Conservation (phyloP, 2,888 invertebrate species). For the Prostheceraeus crozeri region DNA sequence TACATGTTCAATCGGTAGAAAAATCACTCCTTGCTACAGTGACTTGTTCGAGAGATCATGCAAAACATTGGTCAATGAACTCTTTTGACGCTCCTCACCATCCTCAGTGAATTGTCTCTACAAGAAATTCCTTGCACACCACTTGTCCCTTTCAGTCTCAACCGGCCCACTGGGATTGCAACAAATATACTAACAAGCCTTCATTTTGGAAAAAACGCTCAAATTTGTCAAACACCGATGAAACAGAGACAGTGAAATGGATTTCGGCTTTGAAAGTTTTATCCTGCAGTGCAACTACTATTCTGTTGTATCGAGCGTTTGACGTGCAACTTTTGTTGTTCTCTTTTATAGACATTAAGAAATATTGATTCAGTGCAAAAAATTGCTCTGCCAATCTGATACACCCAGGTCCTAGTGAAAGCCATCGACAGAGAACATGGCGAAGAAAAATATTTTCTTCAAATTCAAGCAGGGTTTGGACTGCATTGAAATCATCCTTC, state of each 20-base stretch:
- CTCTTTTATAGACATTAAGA: not conserved
- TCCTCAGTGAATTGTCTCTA: too few species aligned
- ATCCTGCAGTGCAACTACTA: not conserved
- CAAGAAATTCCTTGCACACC: too few species aligned
- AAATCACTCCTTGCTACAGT: too few species aligned
- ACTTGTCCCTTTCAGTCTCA: too few species aligned
- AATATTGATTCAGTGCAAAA: not conserved
- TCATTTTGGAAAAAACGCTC: conserved; percentile 15
- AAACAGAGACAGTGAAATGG: conserved; percentile 12
- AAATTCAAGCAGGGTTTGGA: conserved; percentile 37
- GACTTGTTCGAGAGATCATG: too few species aligned
- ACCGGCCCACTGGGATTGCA: conserved; percentile 2
- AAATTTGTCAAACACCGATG: conserved; percentile 25
- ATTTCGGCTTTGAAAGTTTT: conserved; percentile 13
- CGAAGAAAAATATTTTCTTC: conserved; percentile 40
- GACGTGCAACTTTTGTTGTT: too few species aligned
- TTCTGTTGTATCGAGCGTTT: not conserved
- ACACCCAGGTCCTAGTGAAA: conserved; percentile 39
- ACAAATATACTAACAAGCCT: conserved; percentile 6
- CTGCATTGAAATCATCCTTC: conserved; percentile 41
- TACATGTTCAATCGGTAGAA: too few species aligned
- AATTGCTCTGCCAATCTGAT: conserved; percentile 2
- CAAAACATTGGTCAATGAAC: too few species aligned
- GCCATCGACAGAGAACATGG: conserved; percentile 41
- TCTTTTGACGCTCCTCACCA: too few species aligned